Evolutionary conservation across 2,888 invertebrate species (phyloP).

Genomic region (Epicampocera succincta): DNA sequence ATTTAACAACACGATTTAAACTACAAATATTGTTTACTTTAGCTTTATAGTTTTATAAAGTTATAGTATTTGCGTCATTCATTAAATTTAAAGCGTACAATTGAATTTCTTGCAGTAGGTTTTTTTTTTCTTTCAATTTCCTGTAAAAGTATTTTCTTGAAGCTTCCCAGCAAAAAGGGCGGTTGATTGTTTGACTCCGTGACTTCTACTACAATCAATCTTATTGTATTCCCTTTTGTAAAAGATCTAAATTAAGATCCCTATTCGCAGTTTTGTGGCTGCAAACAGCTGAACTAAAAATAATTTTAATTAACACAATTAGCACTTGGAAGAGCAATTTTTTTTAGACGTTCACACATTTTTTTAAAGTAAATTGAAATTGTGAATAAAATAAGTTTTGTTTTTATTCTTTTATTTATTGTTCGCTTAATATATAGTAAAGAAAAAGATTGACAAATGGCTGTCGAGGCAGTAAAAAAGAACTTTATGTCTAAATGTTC

Average conservation of each 20-base stretch:
- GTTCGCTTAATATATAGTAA: neutral
- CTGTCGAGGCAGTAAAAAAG: conserved; percentile 4
- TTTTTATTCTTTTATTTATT: neutral
- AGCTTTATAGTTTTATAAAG: neutral
- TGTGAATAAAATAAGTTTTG: neutral
- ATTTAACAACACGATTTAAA: conserved; percentile 2
- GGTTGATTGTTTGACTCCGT: conserved; percentile 18
- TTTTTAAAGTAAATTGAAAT: conserved; percentile 7
- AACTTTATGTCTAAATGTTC: conserved; percentile 3
- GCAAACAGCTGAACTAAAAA: conserved; percentile 53
- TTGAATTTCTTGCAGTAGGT: conserved; percentile 12
- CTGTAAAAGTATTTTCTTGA: conserved; percentile 25
- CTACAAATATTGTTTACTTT: conserved; percentile 10
- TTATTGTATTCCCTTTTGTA: conserved; percentile 30
- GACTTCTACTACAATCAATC: conserved; percentile 48
- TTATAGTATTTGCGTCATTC: conserved; percentile 1
- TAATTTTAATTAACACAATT: conserved; percentile 69
- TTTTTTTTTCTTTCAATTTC: conserved; percentile 44
- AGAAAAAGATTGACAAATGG: conserved; percentile 36
- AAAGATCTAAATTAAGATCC: conserved; percentile 1
- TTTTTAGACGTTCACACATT: conserved; percentile 37
- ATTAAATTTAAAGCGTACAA: conserved; percentile 23
- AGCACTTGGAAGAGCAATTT: conserved; percentile 36
- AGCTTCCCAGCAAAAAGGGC: conserved; percentile 13
- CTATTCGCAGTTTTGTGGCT: neutral